Evolutionary conservation across 2,888 invertebrate species (phyloP), one percentile per base, ranked within the genome.

Genomic region (Stictocephala bisonia): DNA sequence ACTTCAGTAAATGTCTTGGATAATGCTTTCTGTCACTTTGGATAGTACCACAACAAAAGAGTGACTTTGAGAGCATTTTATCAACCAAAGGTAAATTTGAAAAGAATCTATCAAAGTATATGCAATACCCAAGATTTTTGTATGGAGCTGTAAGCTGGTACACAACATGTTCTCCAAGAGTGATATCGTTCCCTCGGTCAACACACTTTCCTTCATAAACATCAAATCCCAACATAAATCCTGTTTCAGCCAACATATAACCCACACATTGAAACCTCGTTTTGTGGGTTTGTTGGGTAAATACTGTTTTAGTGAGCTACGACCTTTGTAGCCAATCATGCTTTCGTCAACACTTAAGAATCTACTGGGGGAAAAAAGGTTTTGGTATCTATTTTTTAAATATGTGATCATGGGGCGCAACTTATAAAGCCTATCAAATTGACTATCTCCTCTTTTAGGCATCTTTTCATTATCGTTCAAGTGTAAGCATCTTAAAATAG

Each of bases 351-450:
- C 9, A 11, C 9, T 70, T 31, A 71, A 7, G 9, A 20, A 11
- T 53, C n/a, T n/a, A n/a, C n/a, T 31, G 11, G 6, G 26, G 11
- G 31, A 27, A 6, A 11, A 15, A 69, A 56, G n/a, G 51, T 22
- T 41, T 72, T 69, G 13, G 31, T 35, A 69, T 18, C 27, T 75
- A 71, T 35, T 64, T 70, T 13, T 22, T 35, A 24, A 26, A 73
- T 6, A 29, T 44, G 40, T 26, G 40, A 72, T 22, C 27, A 11
- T 58, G 41, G 29, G 53, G 77, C 69, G 35, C 35, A 18, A 75
- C 73, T 74, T 77, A n/a, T n/a, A n/a, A n/a, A n/a, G n/a, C n/a
- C n/a, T n/a, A n/a, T n/a, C n/a, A n/a, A n/a, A n/a, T n/a, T n/a
- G n/a, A n/a, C n/a, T n/a, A n/a, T n/a, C n/a, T n/a, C n/a, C n/a